phyloP scores from a whole-genome alignment of 2,113 vertebrate genomes.

The Rhinogobius similis region DNA sequence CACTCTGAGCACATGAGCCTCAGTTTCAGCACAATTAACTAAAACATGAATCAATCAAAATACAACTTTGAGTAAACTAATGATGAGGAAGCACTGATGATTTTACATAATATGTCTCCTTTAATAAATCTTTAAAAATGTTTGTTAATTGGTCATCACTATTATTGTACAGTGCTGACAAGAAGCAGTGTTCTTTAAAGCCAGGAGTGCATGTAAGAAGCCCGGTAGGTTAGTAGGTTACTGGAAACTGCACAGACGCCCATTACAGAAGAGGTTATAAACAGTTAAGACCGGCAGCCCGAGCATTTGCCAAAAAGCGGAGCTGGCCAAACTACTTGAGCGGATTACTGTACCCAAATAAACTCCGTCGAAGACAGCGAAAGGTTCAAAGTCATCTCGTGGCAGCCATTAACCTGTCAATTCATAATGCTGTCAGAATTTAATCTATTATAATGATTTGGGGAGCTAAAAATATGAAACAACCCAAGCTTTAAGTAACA shows the following conservation, averaged over 20 bases:
- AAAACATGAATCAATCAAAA: too few species aligned
- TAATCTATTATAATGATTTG: not conserved
- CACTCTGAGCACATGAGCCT: too few species aligned
- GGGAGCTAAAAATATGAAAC: not conserved
- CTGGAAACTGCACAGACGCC: slow-evolving; percentile 33
- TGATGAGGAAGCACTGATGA: too few species aligned
- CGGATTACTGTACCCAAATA: slow-evolving; percentile 87
- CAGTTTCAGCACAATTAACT: too few species aligned
- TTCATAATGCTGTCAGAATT: slow-evolving; percentile 61
- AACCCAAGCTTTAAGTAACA: not conserved
- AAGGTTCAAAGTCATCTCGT: slow-evolving; percentile 77
- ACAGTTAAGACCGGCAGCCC: slow-evolving; percentile 31
- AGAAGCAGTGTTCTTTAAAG: not conserved
- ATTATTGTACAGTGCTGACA: not conserved
- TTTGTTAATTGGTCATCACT: too few species aligned
- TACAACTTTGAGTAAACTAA: too few species aligned
- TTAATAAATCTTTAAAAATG: too few species aligned
- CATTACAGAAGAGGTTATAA: slow-evolving; percentile 16
- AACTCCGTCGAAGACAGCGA: slow-evolving; percentile 76
- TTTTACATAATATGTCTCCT: too few species aligned
- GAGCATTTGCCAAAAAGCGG: slow-evolving; percentile 35
- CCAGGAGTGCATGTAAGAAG: slow-evolving; percentile 12
- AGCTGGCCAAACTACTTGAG: slow-evolving; percentile 38
- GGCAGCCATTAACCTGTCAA: slow-evolving; percentile 91
- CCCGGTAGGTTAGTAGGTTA: slow-evolving; percentile 63